Evolutionary conservation across 2,797 vertebrate genomes (phyloP).

Genomic region (Micrastur ruficollis): DNA sequence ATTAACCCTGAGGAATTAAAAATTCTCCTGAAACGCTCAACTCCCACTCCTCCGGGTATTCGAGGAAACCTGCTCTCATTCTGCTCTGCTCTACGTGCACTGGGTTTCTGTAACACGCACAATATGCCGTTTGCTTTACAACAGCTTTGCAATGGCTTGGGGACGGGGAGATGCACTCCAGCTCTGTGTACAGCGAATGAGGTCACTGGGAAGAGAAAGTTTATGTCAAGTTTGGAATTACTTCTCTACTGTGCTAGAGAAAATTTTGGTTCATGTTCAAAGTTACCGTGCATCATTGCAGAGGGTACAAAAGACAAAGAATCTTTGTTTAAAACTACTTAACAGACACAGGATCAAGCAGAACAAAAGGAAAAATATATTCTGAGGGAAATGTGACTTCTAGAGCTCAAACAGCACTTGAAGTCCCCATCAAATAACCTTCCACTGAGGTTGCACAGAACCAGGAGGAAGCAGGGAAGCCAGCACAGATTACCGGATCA

Average conservation of each 20-base stretch:
- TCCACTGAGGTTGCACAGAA: background rate
- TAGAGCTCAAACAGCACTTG: background rate
- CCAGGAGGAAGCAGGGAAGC: background rate
- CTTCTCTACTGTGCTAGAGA: background rate
- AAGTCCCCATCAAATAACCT: background rate
- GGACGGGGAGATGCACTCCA: background rate
- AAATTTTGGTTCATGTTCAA: background rate
- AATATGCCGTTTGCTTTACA: background rate
- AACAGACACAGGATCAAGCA: background rate
- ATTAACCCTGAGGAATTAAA: background rate
- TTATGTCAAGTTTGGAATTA: background rate
- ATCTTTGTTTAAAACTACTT: background rate
- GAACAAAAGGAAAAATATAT: background rate
- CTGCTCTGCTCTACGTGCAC: background rate
- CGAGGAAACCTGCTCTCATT: background rate
- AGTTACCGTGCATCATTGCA: rapidly evolving
- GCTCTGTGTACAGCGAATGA: rapidly evolving
- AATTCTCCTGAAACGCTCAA: background rate
- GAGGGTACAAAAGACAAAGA: background rate
- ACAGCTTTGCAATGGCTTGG: background rate
- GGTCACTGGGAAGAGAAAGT: background rate
- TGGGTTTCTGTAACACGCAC: background rate
- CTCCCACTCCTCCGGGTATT: background rate
- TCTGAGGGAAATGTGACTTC: background rate
- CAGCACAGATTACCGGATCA: background rate